Evolutionary conservation across 2,113 vertebrate species (phyloP), one percentile per base, ranked within the genome.

Genomic region (Hippocampus zosterae): DNA sequence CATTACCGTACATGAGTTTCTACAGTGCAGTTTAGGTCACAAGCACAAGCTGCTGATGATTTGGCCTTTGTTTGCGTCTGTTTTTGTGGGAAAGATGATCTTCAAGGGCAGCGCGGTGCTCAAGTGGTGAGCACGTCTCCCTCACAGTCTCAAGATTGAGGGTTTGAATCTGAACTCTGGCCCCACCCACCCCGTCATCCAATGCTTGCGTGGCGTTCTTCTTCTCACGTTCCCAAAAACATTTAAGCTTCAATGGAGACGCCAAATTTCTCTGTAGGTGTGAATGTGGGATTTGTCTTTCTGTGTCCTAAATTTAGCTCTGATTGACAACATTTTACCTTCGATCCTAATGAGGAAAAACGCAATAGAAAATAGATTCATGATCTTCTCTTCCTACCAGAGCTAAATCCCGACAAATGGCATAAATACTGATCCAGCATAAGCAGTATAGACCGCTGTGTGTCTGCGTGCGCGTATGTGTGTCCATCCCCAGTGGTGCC

Each of bases 401-500:
- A 46, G 48, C 19, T 16, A 50, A 50, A 50, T 50, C 15, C 12
- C 19, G 48, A 21, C 48, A 2, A 50, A 50, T 50, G 3, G 48
- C 18, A 50, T 50, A 50, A 50, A 50, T 19, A 18, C 48, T 50
- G 48, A 50, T 55, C 52, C 52, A 55, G 29, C 57, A 19, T 60
- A 60, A 18, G 19, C 25, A 62, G 37, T 0, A 10, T 10, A n/a
- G 52, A n/a, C 50, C 50, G n/a, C n/a, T 11, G 52, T 23, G 10
- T 55, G 2, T 55, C 21, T 52, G 48, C 46, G 50, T 53, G 8
- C 2, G 7, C 16, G 19, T 41, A 10, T 40, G 27, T 42, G 21
- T 42, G 61, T 42, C 13, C 61, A 23, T 88, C 79, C 84, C 62
- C 66, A 57, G 8, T 19, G 6, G n/a, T 50, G 5, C 29, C 33